Conservation (phyloP, 2,797 vertebrate genomes). For the Tauraco hartlaubi region DNA sequence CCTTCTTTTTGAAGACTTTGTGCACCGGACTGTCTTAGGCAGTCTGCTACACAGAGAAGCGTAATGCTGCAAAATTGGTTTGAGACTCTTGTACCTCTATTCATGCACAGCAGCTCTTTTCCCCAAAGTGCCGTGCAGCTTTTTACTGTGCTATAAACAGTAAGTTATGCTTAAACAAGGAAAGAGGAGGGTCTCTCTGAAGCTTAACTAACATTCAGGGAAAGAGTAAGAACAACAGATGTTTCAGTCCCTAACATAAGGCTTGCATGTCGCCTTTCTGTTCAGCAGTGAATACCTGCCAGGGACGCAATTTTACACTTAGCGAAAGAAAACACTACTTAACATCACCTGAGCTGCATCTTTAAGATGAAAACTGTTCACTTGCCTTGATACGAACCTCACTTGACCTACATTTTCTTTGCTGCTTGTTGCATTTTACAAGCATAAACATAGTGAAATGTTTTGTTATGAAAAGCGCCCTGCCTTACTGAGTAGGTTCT, state of each 20-base stretch:
- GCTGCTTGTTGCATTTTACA: conserved; percentile 20
- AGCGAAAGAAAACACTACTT: neutral
- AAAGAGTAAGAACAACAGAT: neutral
- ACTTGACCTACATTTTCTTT: conserved; percentile 8
- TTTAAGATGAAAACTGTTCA: neutral
- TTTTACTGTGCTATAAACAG: conserved; percentile 25
- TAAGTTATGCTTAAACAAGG: neutral
- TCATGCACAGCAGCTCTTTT: neutral
- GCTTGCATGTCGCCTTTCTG: neutral
- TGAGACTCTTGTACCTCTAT: neutral
- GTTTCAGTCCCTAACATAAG: neutral
- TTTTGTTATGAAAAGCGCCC: neutral
- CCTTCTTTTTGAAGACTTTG: neutral
- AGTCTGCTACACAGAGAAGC: neutral
- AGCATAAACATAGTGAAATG: neutral
- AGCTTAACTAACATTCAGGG: neutral
- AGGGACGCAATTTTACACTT: neutral
- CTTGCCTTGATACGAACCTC: neutral
- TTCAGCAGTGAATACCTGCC: neutral
- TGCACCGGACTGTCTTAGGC: neutral
- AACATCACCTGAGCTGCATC: neutral
- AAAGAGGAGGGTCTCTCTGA: neutral
- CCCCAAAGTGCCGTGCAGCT: neutral
- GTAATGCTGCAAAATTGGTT: neutral
- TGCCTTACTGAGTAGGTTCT: neutral